Evolutionary conservation across 2,797 vertebrate genomes (phyloP).

Genomic region (Otus scops): DNA sequence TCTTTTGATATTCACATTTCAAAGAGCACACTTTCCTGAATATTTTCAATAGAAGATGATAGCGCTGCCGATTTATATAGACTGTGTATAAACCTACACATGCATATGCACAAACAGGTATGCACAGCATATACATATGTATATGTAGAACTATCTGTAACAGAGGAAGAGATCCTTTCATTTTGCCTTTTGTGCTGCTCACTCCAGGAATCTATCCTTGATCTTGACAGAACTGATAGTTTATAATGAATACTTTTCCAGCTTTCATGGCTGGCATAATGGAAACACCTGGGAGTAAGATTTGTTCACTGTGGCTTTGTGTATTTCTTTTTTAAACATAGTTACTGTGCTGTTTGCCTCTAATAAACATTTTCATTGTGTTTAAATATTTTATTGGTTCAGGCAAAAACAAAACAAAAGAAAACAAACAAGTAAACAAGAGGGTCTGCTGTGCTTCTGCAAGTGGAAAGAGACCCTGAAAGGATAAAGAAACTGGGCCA

Average conservation of each 20-base stretch:
- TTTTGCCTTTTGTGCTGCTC: constrained; percentile 51
- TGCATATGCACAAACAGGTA: constrained; percentile 43
- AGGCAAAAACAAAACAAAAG: neutral
- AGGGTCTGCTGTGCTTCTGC: neutral
- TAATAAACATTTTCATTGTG: constrained; percentile 50
- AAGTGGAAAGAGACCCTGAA: neutral
- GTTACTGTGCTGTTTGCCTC: constrained; percentile 15
- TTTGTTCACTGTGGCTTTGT: constrained; percentile 21
- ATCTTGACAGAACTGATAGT: constrained; percentile 58
- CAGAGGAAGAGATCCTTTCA: constrained; percentile 44
- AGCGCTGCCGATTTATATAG: neutral
- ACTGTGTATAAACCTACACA: constrained; percentile 25
- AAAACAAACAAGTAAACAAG: constrained; percentile 21
- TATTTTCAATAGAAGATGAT: constrained; percentile 46
- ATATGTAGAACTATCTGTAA: constrained; percentile 30
- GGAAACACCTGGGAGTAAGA: constrained; percentile 59
- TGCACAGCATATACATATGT: constrained; percentile 50
- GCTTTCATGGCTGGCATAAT: constrained; percentile 51
- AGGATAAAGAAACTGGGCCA: neutral
- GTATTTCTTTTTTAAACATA: constrained; percentile 17
- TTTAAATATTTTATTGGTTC: constrained; percentile 54
- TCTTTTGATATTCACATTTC: constrained; percentile 57
- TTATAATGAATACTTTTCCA: constrained; percentile 63
- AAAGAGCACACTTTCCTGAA: constrained; percentile 35
- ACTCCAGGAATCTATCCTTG: constrained; percentile 61